Evolutionary conservation across 35 echinoderm and acorn worm genomes (phyloP), one percentile per base, ranked within the genome.

Genomic region (Ptychodera flava): DNA sequence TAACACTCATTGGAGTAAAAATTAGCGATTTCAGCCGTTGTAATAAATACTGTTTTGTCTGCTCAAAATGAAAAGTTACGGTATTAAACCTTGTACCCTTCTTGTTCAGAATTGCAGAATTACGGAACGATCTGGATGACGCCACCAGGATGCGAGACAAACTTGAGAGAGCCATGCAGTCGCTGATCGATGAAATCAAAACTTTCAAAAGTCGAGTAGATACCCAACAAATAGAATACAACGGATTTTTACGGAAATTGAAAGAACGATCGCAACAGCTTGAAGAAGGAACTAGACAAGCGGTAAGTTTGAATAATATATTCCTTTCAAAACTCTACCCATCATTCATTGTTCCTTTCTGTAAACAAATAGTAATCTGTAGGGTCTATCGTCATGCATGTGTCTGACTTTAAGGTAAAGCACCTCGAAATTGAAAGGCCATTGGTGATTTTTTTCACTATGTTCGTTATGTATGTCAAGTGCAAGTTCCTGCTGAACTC

Each of bases 91-190:
- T n/a, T n/a, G n/a, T n/a, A 28, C 35, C 0, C n/a, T 32, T 0
- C 29, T 85, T 31, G n/a, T n/a, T 28, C 0, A 37, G 35, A 45
- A 32, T 78, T 86, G 87, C 89, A 33, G 95, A 97, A 82, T 84
- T 97, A 33, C 81, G 88, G 30, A 97, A 97, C 82, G 95, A 97
- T 36, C 35, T 97, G 16, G 95, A 97, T 53, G 95, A 97, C 76
- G 36, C 92, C 35, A 97, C 93, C 85, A 38, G 95, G 76, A 83
- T 94, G 52, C 86, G 95, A 36, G 95, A 97, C 31, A 92, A 97
- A 78, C 78, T 97, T 29, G 95, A 97, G 81, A 88, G 95, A 32
- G 92, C 93, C 0, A 97, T 90, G 15, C 92, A 92, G 0, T 89
- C 95, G 0, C 64, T 97, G 28, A 90, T 97, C 2, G 95, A 97